phyloP scores from a whole-genome alignment of 2,888 invertebrate species.

The Rugalucina vietnamica region DNA sequence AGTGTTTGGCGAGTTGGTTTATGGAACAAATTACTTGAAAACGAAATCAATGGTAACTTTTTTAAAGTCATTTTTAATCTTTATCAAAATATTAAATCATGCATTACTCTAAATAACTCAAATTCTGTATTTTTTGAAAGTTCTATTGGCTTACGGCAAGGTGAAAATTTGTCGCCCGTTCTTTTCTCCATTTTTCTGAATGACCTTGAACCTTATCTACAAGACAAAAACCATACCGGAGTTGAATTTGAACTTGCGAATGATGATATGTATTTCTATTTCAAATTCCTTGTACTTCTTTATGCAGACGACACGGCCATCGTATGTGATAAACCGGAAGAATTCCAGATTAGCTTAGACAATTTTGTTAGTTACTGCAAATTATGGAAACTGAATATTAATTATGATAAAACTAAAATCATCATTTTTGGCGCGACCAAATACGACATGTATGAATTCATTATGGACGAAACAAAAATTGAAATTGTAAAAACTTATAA shows the following conservation, averaged over 20 bases:
- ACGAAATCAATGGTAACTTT: slow-evolving; percentile 7
- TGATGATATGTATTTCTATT: neutral
- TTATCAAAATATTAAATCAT: slow-evolving; percentile 15
- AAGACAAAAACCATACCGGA: neutral
- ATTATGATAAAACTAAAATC: slow-evolving; percentile 20
- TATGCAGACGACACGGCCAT: slow-evolving; percentile 6
- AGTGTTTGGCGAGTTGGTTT: slow-evolving; percentile 8
- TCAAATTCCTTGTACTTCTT: neutral
- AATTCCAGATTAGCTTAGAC: neutral
- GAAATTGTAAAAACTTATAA: neutral
- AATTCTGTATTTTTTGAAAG: neutral
- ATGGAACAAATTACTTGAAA: slow-evolving; percentile 12
- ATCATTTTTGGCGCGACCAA: slow-evolving; percentile 3
- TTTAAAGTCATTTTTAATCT: slow-evolving; percentile 10
- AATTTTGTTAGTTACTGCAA: neutral
- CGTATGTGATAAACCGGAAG: neutral
- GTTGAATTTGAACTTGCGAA: neutral
- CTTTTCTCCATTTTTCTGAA: neutral
- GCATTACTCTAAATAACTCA: neutral
- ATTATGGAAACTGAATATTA: neutral
- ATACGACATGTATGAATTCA: neutral
- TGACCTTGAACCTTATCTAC: neutral
- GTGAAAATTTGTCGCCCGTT: slow-evolving; percentile 16
- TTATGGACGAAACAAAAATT: neutral
- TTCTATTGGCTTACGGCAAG: neutral